Conservation (phyloP, 2,797 vertebrate genomes). For the Pogonophryne albipinna region DNA sequence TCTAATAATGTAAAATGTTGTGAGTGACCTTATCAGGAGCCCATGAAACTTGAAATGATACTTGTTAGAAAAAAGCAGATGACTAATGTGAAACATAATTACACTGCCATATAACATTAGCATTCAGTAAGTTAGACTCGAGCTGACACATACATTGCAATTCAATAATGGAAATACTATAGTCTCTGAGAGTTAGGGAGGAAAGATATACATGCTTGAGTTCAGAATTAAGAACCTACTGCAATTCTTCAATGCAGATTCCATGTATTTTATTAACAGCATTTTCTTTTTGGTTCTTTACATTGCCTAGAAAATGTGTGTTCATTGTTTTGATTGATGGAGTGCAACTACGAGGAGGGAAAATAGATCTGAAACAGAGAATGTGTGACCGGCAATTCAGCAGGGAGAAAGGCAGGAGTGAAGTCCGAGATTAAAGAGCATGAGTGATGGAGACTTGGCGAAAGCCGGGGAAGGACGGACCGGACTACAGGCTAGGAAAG, state of each 20-base stretch:
- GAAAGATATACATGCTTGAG: neutral
- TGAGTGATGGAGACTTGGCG: slow-evolving; percentile 13
- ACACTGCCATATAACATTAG: neutral
- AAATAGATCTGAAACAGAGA: slow-evolving; percentile 18
- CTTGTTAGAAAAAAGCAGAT: slow-evolving; percentile 1
- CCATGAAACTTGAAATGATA: slow-evolving; percentile 10
- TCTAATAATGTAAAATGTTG: neutral
- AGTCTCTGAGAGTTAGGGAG: neutral
- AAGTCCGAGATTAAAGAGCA: slow-evolving; percentile 37
- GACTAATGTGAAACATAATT: slow-evolving; percentile 14
- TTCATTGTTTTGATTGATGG: neutral
- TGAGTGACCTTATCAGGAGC: slow-evolving; percentile 9
- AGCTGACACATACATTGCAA: neutral
- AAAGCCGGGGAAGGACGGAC: neutral
- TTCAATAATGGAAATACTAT: slow-evolving; percentile 23
- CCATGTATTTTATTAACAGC: neutral
- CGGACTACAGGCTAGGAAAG: neutral
- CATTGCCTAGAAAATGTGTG: neutral
- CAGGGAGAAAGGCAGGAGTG: neutral
- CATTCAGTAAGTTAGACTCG: no score
- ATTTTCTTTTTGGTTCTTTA: neutral
- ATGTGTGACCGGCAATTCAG: neutral
- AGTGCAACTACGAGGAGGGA: neutral
- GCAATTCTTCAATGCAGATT: no score
- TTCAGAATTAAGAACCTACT: no score